phyloP scores from a whole-genome alignment of 2,113 vertebrate genomes.

The Craseonycteris thonglongyai region DNA sequence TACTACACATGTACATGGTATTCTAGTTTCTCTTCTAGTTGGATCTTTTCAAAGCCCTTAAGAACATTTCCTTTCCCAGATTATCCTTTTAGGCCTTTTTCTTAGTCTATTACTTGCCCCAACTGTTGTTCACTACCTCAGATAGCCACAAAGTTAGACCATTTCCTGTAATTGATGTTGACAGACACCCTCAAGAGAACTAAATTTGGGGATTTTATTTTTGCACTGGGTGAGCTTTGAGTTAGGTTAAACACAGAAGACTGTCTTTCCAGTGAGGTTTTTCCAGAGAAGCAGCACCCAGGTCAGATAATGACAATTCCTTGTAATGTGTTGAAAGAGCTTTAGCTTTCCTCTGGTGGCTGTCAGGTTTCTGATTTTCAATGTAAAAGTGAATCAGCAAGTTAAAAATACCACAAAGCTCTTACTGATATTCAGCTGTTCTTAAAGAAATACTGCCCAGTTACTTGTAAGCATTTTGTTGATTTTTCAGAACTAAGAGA shows the following conservation, averaged over 20 bases:
- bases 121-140: not conserved
- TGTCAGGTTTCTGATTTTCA: not conserved
- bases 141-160: not conserved
- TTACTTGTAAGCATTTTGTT: not conserved
- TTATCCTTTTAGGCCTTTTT: not conserved
- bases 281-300: not conserved
- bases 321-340: not conserved
- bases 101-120: not conserved
- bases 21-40: not conserved
- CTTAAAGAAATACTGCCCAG: not conserved
- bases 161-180: not conserved
- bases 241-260: not conserved
- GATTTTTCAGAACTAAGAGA: not conserved
- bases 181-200: not conserved
- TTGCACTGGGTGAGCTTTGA: no score
- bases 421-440: not conserved
- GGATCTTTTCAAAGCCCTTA: not conserved
- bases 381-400: not conserved
- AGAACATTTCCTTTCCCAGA: not conserved
- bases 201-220: not conserved
- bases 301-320: not conserved
- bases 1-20: not conserved
- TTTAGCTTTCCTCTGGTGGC: not conserved
- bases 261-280: not conserved
- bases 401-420: not conserved